Percentiles rank a stretch among this genome's conserved stretches.
Conservation (phyloP, 2,113 vertebrate genomes). For the Poicephalus meyeri region DNA sequence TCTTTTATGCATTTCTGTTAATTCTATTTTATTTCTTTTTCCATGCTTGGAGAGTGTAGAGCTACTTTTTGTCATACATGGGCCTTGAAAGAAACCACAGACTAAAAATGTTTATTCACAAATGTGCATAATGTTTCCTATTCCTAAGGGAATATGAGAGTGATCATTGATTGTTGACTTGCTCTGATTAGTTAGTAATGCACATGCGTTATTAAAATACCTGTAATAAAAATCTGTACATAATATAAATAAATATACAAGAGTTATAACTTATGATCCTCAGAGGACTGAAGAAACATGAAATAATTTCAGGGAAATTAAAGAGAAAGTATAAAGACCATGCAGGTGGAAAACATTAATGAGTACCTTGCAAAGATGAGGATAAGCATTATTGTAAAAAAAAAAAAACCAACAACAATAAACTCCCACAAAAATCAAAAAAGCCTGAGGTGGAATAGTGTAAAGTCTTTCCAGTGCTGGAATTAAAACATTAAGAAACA, state of each 20-base stretch:
- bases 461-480: neutral
- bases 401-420: neutral
- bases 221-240: neutral
- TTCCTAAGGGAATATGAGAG: neutral
- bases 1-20: neutral
- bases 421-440: neutral
- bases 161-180: neutral
- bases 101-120: neutral
- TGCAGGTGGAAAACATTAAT: neutral
- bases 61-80: neutral
- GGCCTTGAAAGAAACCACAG: neutral
- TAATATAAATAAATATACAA: neutral
- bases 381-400: neutral
- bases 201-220: neutral
- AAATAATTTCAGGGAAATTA: neutral
- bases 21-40: neutral
- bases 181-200: neutral
- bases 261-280: neutral
- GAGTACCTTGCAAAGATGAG: neutral
- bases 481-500: neutral
- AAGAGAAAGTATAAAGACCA: neutral
- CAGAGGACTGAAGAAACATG: neutral
- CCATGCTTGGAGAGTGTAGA: conserved; percentile 5
- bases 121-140: neutral
- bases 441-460: neutral